Evolutionary conservation across 2,888 invertebrate genomes (phyloP).

Genomic region (Stomorhina lunata): DNA sequence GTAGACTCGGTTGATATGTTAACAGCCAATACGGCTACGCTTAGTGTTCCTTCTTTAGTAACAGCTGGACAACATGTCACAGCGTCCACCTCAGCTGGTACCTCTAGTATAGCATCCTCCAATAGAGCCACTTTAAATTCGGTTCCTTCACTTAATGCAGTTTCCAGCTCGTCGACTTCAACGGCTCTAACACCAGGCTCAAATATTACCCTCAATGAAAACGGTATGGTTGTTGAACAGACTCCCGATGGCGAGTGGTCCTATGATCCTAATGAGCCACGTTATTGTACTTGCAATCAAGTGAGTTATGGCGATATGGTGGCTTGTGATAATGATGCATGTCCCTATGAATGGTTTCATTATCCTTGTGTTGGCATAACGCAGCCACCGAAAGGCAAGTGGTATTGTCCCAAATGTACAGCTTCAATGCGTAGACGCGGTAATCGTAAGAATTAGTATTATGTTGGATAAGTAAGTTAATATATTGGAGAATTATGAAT

Average conservation of each 20-base stretch:
- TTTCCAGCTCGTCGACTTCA: constrained; percentile 58
- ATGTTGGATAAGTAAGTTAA: not conserved
- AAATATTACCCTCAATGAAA: constrained; percentile 73
- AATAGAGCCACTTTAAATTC: constrained; percentile 51
- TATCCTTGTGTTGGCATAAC: constrained; percentile 98
- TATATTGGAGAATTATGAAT: not conserved
- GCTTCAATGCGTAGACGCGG: constrained; percentile 91
- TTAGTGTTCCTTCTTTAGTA: constrained; percentile 55
- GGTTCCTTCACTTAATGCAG: constrained; percentile 67
- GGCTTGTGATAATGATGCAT: constrained; percentile 98
- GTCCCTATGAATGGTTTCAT: constrained; percentile 99
- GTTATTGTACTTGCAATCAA: constrained; percentile 98
- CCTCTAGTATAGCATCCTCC: constrained; percentile 66
- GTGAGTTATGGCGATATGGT: constrained; percentile 99
- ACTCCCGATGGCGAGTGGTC: constrained; percentile 90
- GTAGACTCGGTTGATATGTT: constrained; percentile 74
- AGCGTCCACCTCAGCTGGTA: constrained; percentile 67
- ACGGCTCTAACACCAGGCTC: constrained; percentile 72
- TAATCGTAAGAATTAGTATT: constrained; percentile 86
- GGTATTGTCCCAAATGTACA: constrained; percentile 98
- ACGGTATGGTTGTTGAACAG: constrained; percentile 77
- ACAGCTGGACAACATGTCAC: constrained; percentile 61
- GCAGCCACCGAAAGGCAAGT: constrained; percentile 98
- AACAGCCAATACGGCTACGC: constrained; percentile 56
- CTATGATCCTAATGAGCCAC: constrained; percentile 97